These are phyloP conservation scores for Pangasianodon hypophthalmus DNA, from an alignment of 2,113 vertebrate species.

Conservation along the genomic window DNA sequence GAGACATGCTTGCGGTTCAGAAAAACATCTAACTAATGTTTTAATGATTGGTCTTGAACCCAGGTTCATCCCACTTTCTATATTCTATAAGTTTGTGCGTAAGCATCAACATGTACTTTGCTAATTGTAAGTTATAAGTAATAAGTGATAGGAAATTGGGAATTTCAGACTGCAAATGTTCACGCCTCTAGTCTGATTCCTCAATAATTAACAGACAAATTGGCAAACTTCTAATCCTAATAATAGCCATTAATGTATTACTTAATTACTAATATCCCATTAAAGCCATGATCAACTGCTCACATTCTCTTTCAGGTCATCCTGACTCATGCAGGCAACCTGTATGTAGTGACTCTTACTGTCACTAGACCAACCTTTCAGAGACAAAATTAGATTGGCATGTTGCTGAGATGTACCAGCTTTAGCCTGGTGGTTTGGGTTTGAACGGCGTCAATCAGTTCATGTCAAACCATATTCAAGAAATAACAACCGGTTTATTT, in stretches of 20 bases:
- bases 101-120: too few relatives aligned
- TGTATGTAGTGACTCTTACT: not conserved
- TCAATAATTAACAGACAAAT: conserved; percentile 3
- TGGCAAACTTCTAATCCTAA: not conserved
- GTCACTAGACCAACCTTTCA: not conserved
- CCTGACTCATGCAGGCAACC: not conserved
- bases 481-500: not conserved
- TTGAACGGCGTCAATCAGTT: not conserved
- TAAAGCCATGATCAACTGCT: not conserved
- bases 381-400: not conserved
- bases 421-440: not conserved
- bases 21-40: not conserved
- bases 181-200: not conserved
- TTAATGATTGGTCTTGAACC: not conserved
- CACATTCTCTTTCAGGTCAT: not conserved
- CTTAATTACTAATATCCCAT: conserved; percentile 2
- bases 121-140: not conserved
- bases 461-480: not conserved
- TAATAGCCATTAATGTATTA: not conserved
- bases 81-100: not conserved
- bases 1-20: not conserved
- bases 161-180: not conserved
- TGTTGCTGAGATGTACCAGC: not conserved
- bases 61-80: not conserved
- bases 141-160: not conserved